These are phyloP conservation scores for Psephotus haematonotus DNA, from an alignment of 2,113 vertebrate species.

Conservation along the genomic window DNA sequence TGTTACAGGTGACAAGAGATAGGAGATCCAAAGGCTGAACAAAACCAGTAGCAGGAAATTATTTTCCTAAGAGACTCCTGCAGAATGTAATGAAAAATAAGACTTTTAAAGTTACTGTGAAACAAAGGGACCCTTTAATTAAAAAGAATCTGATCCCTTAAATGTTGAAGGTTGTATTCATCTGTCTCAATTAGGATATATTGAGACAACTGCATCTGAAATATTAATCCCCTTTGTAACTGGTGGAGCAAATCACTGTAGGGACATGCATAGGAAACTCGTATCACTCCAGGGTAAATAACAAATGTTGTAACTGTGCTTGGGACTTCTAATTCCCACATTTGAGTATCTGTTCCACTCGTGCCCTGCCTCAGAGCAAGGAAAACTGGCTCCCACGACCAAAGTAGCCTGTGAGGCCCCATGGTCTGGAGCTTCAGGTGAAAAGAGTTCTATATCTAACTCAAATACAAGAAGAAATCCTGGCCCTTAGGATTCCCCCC, in stretches of 20 bases:
- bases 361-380: not conserved
- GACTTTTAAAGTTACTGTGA: not conserved
- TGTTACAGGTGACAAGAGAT: conserved; percentile 25
- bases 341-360: not conserved
- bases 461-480: not conserved
- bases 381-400: not conserved
- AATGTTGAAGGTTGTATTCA: not conserved
- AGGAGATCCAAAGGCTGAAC: not conserved
- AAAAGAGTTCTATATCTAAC: not conserved
- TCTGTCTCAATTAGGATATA: not conserved
- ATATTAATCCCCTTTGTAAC: not conserved
- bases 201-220: not conserved
- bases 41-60: not conserved
- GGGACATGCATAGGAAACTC: not conserved
- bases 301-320: not conserved
- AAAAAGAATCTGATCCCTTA: not conserved
- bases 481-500: not conserved
- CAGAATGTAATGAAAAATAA: conserved; percentile 7
- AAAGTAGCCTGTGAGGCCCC: not conserved
- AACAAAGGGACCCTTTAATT: conserved; percentile 20
- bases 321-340: not conserved
- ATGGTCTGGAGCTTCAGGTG: not conserved
- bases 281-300: not conserved
- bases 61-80: conserved; percentile 1
- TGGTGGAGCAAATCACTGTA: not conserved